Percentiles rank a stretch among this genome's conserved stretches.
Evolutionary conservation across 92 coral and sea anemone genomes (phyloP).

Genomic region (Porites evermanni): DNA sequence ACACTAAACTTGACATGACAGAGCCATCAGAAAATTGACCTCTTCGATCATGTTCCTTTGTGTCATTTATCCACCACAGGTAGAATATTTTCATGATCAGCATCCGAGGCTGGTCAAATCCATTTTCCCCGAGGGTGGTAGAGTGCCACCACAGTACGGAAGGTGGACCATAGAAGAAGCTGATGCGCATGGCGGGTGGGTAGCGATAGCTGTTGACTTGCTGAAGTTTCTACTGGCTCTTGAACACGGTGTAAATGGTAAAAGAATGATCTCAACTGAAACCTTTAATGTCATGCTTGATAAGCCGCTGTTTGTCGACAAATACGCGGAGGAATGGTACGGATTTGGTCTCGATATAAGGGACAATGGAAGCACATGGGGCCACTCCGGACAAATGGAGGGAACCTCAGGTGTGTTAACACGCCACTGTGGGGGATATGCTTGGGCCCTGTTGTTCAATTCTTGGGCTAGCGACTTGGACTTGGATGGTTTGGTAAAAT

Average conservation of each 20-base stretch:
- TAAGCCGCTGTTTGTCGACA: constrained; percentile 19
- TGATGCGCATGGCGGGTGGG: constrained; percentile 61
- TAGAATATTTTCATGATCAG: constrained; percentile 50
- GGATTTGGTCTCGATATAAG: constrained; percentile 52
- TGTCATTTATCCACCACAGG: constrained; percentile 2
- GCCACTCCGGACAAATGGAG: constrained; percentile 60
- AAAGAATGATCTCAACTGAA: constrained; percentile 25
- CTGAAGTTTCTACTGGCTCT: constrained; percentile 23
- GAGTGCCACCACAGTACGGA: constrained; percentile 60
- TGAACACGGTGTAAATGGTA: constrained; percentile 24
- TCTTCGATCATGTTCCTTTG: background rate
- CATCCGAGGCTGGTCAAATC: constrained; percentile 49
- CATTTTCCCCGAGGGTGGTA: constrained; percentile 37
- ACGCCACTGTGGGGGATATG: constrained; percentile 37
- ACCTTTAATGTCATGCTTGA: constrained; percentile 40
- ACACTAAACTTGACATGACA: too few relatives aligned
- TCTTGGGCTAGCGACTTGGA: constrained; percentile 56
- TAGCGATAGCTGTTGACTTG: constrained; percentile 34
- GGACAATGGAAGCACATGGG: constrained; percentile 49
- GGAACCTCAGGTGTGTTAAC: constrained; percentile 56
- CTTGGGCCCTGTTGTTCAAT: constrained; percentile 59
- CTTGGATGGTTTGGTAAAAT: constrained; percentile 46
- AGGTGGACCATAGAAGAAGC: constrained; percentile 57
- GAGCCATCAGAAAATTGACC: background rate
- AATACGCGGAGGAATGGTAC: constrained; percentile 49